A percentile compares a stretch with the other conserved stretches of the same genome.
Evolutionary conservation across 2,113 vertebrate genomes (phyloP).

Genomic region (Pseudopipra pipra): DNA sequence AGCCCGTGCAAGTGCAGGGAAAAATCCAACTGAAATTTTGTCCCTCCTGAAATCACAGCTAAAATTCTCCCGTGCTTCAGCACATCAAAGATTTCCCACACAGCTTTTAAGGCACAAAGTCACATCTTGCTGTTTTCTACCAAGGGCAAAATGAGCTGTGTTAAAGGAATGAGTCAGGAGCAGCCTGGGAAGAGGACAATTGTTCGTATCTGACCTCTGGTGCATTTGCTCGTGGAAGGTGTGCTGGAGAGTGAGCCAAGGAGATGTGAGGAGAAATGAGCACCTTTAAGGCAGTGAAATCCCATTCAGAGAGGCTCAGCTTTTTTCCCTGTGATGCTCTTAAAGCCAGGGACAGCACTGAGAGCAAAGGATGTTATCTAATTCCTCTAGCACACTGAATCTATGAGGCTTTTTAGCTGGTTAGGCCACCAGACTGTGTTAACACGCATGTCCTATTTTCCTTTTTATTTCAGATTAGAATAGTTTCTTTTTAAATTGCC

Average conservation of each 20-base stretch:
- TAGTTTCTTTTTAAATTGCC: background rate
- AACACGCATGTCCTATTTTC: background rate
- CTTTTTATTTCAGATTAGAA: conserved; percentile 10
- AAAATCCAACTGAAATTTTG: background rate
- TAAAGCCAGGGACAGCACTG: background rate
- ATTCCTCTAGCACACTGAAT: background rate
- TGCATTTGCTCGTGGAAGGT: background rate
- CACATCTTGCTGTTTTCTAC: background rate
- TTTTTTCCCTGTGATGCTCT: background rate
- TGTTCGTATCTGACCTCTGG: background rate
- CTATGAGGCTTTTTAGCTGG: background rate
- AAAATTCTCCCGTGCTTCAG: background rate
- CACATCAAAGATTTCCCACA: background rate
- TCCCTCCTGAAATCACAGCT: background rate
- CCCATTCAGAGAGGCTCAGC: fast-evolving
- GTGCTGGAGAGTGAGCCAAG: background rate
- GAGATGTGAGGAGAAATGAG: background rate
- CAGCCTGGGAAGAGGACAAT: background rate
- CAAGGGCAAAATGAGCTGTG: background rate
- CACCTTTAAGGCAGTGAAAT: background rate
- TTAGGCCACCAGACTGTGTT: background rate
- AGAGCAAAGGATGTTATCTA: background rate
- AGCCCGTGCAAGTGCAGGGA: background rate
- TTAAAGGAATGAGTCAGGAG: background rate
- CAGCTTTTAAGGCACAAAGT: background rate